Percentiles rank a stretch among this genome's conserved stretches.
These are phyloP conservation scores for Baronia brevicornis DNA, from an alignment of 2,888 invertebrate species.

Conservation along the genomic window DNA sequence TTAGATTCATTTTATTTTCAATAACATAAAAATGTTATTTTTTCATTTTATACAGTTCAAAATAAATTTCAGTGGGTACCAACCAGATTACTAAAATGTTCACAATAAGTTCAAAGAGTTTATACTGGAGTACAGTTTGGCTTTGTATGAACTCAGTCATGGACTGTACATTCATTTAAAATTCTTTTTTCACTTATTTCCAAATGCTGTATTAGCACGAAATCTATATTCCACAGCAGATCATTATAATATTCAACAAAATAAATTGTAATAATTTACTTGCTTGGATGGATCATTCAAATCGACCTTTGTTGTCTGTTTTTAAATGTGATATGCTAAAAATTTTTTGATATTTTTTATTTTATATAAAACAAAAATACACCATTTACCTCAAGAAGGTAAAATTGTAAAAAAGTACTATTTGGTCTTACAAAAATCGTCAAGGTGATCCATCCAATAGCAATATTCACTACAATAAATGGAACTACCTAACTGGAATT, in stretches of 20 bases:
- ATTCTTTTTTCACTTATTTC: conserved; percentile 72
- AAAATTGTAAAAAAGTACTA: conserved; percentile 67
- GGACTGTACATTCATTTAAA: conserved; percentile 45
- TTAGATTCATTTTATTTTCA: conserved; percentile 76
- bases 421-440: conserved; percentile 67
- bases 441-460: conserved; percentile 58
- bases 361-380: conserved; percentile 61
- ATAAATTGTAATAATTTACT: conserved; percentile 65
- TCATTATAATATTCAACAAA: conserved; percentile 67
- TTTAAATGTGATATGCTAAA: conserved; percentile 65
- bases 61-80: conserved; percentile 66
- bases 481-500: conserved; percentile 75
- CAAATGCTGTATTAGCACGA: conserved; percentile 66
- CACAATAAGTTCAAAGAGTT: conserved; percentile 57
- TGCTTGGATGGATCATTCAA: conserved; percentile 53
- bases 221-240: conserved; percentile 55
- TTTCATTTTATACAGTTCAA: conserved; percentile 70
- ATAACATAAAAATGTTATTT: conserved; percentile 77
- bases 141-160: conserved; percentile 54
- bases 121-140: conserved; percentile 66
- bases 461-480: conserved; percentile 69
- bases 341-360: conserved; percentile 61
- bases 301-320: conserved; percentile 42
- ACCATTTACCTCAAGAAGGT: conserved; percentile 59
- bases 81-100: conserved; percentile 64